These are phyloP conservation scores for Chaetodon trifascialis DNA, from an alignment of 2,113 vertebrate genomes.

Conservation along the genomic window DNA sequence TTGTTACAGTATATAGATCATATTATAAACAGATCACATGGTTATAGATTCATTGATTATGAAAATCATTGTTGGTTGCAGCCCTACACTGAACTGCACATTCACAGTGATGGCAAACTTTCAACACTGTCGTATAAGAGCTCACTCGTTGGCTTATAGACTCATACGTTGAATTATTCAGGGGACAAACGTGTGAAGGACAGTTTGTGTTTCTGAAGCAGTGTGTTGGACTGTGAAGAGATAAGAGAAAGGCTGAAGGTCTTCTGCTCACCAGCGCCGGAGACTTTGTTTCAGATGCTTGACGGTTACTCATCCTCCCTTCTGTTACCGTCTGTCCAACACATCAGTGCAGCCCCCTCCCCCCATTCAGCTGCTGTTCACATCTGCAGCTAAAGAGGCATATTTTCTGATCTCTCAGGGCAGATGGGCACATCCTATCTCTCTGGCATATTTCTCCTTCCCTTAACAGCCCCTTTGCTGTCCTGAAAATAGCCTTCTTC, in stretches of 20 bases:
- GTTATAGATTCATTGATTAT: no score
- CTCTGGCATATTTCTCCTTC: slow-evolving; percentile 21
- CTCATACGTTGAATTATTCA: background rate
- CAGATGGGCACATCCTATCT: slow-evolving; percentile 19
- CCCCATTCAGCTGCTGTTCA: slow-evolving; percentile 25
- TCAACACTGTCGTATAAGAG: background rate
- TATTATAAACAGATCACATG: no score
- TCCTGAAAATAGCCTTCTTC: slow-evolving; percentile 22
- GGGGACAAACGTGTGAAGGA: background rate
- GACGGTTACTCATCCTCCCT: slow-evolving; percentile 21
- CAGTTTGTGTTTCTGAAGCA: background rate
- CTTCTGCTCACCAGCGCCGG: background rate
- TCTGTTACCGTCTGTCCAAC: slow-evolving; percentile 12
- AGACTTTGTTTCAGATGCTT: slow-evolving; percentile 12
- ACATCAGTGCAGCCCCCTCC: background rate
- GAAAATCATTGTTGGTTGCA: no score
- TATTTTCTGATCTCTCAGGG: slow-evolving; percentile 32
- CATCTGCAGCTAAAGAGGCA: slow-evolving; percentile 32
- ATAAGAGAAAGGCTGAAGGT: slow-evolving; percentile 10
- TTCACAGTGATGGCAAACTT: background rate
- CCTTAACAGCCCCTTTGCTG: slow-evolving; percentile 22
- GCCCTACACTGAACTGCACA: background rate
- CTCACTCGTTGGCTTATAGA: background rate
- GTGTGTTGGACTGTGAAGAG: background rate
- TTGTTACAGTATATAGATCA: no score